These are phyloP conservation scores for Eurytemora carolleeae DNA, from an alignment of 1,140 invertebrate species.

Conservation along the genomic window DNA sequence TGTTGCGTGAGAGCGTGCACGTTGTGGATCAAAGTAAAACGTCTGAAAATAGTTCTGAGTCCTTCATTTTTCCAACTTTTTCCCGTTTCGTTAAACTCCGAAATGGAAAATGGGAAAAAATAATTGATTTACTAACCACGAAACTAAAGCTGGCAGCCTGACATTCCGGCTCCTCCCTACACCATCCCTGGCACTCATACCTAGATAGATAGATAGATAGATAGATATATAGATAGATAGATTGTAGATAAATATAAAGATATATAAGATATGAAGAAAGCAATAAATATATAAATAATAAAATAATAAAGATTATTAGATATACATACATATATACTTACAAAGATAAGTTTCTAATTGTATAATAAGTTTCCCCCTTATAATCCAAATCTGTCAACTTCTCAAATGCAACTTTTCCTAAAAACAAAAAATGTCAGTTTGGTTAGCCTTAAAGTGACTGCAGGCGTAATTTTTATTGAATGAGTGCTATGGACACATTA, in stretches of 20 bases:
- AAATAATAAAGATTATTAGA: background rate
- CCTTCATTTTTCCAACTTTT: too few species aligned
- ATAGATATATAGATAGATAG: background rate
- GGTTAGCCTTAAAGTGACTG: too few species aligned
- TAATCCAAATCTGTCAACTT: conserved; percentile 81
- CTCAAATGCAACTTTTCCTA: conserved; percentile 57
- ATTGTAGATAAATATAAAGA: background rate
- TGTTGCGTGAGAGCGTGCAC: too few species aligned
- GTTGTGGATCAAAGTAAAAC: too few species aligned
- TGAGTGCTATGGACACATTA: too few species aligned
- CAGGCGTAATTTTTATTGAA: too few species aligned
- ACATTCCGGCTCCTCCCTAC: conserved; percentile 68
- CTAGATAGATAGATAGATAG: background rate
- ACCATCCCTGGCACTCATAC: conserved; percentile 86
- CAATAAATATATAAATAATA: background rate
- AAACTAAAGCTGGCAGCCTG: conserved; percentile 64
- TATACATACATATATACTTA: background rate
- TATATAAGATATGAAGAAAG: background rate
- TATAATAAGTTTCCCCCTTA: conserved; percentile 71
- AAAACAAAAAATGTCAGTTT: too few species aligned
- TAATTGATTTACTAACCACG: background rate
- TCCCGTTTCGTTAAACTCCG: too few species aligned
- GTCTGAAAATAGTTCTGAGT: too few species aligned
- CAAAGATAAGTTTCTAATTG: conserved; percentile 67
- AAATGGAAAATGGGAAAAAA: too few species aligned